Evolutionary conservation across 2,888 invertebrate genomes (phyloP).

Genomic region (Macrosiphum euphorbiae): DNA sequence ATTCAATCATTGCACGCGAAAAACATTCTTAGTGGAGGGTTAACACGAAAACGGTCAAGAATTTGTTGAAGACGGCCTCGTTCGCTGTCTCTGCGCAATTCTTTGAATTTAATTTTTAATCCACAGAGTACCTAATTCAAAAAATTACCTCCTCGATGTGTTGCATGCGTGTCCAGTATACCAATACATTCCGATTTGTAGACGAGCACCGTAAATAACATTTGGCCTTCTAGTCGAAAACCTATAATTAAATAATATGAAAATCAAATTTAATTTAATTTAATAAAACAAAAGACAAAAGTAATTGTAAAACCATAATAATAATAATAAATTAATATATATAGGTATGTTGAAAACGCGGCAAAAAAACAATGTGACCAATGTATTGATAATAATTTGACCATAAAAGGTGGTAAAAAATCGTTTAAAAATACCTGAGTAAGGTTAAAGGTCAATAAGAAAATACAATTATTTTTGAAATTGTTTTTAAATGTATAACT

Average conservation of each 20-base stretch:
- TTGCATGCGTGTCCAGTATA: background rate
- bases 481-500: background rate
- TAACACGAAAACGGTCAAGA: background rate
- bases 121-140: background rate
- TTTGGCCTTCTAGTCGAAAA: background rate
- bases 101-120: conserved; percentile 7
- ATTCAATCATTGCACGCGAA: background rate
- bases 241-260: background rate
- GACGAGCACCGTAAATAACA: background rate
- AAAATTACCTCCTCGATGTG: background rate
- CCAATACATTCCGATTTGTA: background rate
- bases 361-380: background rate
- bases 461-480: background rate
- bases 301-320: background rate
- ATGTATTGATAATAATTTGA: background rate
- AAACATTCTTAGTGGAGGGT: background rate
- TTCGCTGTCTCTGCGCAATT: background rate
- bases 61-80: background rate
- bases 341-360: background rate
- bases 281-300: background rate
- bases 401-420: background rate
- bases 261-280: background rate
- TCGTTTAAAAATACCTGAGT: background rate
- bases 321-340: background rate
- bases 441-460: background rate